Percentiles rank a stretch among this genome's conserved stretches.
Conservation (phyloP, 1,140 invertebrate genomes). For the Diorhabda sublineata region DNA sequence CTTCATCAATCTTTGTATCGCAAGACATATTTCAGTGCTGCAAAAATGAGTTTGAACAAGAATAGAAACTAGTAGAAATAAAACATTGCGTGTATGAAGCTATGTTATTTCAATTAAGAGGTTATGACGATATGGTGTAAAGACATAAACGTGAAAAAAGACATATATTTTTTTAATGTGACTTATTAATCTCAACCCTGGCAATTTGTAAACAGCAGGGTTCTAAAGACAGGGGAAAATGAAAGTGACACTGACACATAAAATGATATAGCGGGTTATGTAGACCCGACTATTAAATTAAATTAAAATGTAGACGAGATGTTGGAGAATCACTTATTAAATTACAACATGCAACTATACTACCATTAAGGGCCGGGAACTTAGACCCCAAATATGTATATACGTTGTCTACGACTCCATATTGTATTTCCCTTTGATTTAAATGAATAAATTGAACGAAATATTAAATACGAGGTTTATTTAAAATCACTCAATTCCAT, state of each 20-base stretch:
- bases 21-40: too few relatives aligned
- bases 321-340: slow-evolving; percentile 36
- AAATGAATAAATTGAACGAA: too few relatives aligned
- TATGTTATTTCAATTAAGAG: not conserved
- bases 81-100: not conserved
- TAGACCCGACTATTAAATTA: slow-evolving; percentile 26
- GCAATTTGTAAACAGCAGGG: slow-evolving; percentile 14
- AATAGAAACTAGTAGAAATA: too few relatives aligned
- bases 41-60: too few relatives aligned
- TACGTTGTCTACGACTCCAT: not conserved
- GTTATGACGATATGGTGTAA: not conserved
- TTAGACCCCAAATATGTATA: slow-evolving; percentile 27
- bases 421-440: not conserved
- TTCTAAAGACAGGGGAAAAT: not conserved
- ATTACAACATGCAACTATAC: slow-evolving; percentile 40
- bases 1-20: too few relatives aligned
- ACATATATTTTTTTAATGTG: slow-evolving; percentile 1
- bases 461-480: too few relatives aligned
- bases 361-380: slow-evolving; percentile 30
- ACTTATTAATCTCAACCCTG: slow-evolving; percentile 4
- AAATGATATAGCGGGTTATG: slow-evolving; percentile 25
- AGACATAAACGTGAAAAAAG: not conserved
- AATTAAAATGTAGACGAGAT: slow-evolving; percentile 25
- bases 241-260: slow-evolving; percentile 22
- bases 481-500: too few relatives aligned